Conservation (phyloP, 2,113 vertebrate species). For the Hemiscyllium ocellatum region DNA sequence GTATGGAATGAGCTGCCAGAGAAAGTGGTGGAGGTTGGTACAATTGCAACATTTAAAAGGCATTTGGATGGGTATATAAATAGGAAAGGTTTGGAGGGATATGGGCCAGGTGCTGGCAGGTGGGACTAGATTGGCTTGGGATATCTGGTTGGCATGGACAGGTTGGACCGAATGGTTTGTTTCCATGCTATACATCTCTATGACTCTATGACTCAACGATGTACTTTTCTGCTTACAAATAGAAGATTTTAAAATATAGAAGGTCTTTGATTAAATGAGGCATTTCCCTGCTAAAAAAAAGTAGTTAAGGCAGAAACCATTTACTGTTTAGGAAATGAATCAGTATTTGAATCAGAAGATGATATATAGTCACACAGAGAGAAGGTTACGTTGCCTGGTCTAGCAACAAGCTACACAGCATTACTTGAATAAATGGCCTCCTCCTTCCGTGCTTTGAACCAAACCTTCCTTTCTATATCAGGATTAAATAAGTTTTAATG, state of each 20-base stretch:
- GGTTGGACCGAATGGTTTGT: too few species aligned
- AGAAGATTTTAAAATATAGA: background rate
- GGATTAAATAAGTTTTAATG: background rate
- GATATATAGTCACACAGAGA: background rate
- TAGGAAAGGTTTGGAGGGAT: too few species aligned
- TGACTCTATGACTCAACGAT: too few species aligned
- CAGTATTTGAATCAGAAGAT: background rate
- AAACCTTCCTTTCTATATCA: background rate
- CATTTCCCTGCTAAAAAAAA: background rate
- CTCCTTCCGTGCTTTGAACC: background rate
- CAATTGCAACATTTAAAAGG: too few species aligned
- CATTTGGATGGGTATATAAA: too few species aligned
- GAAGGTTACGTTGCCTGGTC: background rate
- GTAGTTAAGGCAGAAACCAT: background rate
- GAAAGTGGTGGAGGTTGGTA: too few species aligned
- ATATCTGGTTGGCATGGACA: too few species aligned
- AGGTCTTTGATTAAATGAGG: background rate
- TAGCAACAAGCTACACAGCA: background rate
- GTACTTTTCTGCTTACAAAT: background rate
- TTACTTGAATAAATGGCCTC: background rate
- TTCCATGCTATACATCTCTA: too few species aligned
- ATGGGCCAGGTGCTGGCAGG: too few species aligned
- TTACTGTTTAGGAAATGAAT: background rate
- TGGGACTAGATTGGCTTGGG: too few species aligned
- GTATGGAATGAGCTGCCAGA: too few species aligned